These are phyloP conservation scores for Andrena cerasifolii DNA, from an alignment of 1,140 invertebrate genomes.

Conservation along the genomic window DNA sequence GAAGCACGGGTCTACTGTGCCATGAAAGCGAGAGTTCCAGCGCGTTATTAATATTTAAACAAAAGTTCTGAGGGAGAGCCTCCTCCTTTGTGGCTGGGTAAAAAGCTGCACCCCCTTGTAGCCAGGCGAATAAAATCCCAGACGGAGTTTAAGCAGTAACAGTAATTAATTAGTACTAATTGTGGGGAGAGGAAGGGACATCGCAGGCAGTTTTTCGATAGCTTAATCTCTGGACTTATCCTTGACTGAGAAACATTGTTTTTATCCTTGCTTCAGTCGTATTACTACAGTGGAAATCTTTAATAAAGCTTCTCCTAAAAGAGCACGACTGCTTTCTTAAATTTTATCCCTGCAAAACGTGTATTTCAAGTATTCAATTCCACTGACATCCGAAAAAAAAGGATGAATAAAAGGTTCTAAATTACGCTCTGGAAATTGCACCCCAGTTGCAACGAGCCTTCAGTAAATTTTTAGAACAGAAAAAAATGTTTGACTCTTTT, in stretches of 20 bases:
- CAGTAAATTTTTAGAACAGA: too few species aligned
- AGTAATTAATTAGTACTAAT: constrained; percentile 44
- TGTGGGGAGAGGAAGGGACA: background rate
- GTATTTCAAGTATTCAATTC: too few species aligned
- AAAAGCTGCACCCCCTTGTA: constrained; percentile 39
- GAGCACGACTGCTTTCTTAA: too few species aligned
- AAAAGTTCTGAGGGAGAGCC: constrained; percentile 56
- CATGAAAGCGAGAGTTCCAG: constrained; percentile 50
- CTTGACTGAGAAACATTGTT: background rate
- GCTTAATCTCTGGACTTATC: background rate
- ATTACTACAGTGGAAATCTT: background rate
- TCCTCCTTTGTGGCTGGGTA: constrained; percentile 55
- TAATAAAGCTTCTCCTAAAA: too few species aligned
- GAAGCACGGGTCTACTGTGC: constrained; percentile 50
- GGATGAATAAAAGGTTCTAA: too few species aligned
- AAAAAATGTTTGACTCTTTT: too few species aligned
- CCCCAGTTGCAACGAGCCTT: too few species aligned
- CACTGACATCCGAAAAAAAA: too few species aligned
- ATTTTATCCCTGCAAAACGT: too few species aligned
- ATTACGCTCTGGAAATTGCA: too few species aligned
- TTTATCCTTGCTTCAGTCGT: too few species aligned
- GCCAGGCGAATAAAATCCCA: constrained; percentile 29
- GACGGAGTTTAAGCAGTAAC: constrained; percentile 24
- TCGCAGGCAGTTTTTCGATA: background rate
- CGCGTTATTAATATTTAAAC: constrained; percentile 72